Evolutionary conservation across 2,888 invertebrate genomes (phyloP).

Genomic region (Drosophila lacicola): DNA sequence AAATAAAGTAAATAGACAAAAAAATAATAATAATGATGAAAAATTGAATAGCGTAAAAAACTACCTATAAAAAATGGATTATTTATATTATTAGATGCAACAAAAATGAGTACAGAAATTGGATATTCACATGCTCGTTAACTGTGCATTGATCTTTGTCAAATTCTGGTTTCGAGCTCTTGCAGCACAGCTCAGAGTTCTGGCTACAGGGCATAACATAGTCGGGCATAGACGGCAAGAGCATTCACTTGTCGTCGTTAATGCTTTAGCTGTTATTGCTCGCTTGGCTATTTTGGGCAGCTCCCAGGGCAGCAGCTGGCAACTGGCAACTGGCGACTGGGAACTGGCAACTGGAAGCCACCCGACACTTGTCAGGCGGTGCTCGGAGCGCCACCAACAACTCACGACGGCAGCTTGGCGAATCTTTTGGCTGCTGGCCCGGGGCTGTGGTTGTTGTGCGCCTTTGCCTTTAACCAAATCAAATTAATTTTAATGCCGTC

Average conservation of each 20-base stretch:
- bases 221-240: background rate
- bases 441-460: conserved; percentile 13
- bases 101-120: no score
- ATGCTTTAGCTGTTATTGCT: conserved; percentile 17
- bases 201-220: conserved; percentile 1
- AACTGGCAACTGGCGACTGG: background rate
- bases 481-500: conserved; percentile 70
- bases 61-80: no score
- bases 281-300: conserved; percentile 38
- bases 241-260: conserved; percentile 4
- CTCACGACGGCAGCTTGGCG: conserved; percentile 13
- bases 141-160: no score
- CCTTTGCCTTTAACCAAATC: conserved; percentile 53
- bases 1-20: no score
- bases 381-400: conserved; percentile 53
- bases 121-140: no score
- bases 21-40: no score
- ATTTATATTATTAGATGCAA: no score
- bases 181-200: no score
- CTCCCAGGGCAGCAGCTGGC: conserved; percentile 4
- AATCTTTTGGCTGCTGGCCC: conserved; percentile 29
- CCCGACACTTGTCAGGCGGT: conserved; percentile 53
- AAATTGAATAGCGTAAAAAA: no score
- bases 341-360: conserved; percentile 21
- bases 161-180: no score